A percentile compares a stretch with the other conserved stretches of the same genome.
phyloP scores from a whole-genome alignment of 2,888 invertebrate genomes.

The Melinaea marsaeus region DNA sequence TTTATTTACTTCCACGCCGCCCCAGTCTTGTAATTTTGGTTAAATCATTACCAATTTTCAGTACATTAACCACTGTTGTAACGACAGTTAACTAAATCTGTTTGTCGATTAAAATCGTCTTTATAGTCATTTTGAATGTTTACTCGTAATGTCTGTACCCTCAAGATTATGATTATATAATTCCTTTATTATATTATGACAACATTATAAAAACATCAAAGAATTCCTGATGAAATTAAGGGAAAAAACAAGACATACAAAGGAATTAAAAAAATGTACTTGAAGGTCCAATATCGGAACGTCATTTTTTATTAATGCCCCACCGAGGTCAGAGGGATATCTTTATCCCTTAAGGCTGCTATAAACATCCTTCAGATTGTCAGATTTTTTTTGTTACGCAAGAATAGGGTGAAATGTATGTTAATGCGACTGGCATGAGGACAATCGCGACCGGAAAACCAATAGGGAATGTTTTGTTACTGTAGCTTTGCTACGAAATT shows the following conservation, averaged over 20 bases:
- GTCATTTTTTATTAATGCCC: conserved; percentile 37
- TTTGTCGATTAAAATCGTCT: no score
- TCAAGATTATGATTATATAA: no score
- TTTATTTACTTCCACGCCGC: conserved; percentile 32
- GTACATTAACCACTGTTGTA: conserved; percentile 5
- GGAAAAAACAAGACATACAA: background rate
- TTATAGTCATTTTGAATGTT: no score
- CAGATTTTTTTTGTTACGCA: conserved; percentile 19
- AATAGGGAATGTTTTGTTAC: background rate
- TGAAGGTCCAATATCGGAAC: conserved; percentile 37
- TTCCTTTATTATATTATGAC: background rate
- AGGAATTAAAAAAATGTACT: background rate
- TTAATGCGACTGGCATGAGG: conserved; percentile 18
- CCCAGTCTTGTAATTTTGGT: conserved; percentile 11
- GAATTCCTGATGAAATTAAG: background rate
- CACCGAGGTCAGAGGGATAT: conserved; percentile 22
- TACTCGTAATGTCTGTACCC: no score
- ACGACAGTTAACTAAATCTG: no score
- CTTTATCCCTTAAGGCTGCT: conserved; percentile 17
- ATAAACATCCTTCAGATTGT: conserved; percentile 24
- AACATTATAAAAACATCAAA: background rate
- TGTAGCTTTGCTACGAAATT: background rate
- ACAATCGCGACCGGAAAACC: conserved; percentile 8
- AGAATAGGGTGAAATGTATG: conserved; percentile 14
- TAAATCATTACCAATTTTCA: conserved; percentile 6